Conservation (phyloP, 2,113 vertebrate species). For the Oreochromis tanganicae region DNA sequence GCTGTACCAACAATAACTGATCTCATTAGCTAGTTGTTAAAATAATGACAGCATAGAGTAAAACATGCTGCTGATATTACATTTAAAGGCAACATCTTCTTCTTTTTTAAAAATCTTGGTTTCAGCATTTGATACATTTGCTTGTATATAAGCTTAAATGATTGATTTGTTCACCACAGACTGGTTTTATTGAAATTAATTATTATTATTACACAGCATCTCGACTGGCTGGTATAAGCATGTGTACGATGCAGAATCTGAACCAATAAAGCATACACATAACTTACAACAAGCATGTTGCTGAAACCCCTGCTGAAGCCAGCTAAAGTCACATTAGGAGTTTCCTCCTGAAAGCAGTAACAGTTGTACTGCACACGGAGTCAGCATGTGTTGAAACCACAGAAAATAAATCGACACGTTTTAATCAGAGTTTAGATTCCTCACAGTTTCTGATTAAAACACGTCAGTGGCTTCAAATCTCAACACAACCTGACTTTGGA, state of each 20-base stretch:
- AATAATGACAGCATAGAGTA: not conserved
- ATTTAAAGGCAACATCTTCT: not conserved
- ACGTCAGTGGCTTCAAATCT: not conserved
- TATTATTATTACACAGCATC: not conserved
- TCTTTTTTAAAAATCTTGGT: not conserved
- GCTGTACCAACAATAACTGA: not conserved
- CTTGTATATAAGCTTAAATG: not conserved
- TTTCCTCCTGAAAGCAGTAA: not conserved
- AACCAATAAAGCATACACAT: not conserved
- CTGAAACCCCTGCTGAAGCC: not conserved
- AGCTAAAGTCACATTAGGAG: not conserved
- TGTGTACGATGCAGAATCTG: not conserved
- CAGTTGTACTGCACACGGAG: not conserved
- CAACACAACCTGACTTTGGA: not conserved
- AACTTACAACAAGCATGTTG: not conserved
- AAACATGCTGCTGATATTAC: not conserved
- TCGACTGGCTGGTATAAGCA: not conserved
- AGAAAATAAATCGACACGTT: not conserved
- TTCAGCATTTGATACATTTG: not conserved
- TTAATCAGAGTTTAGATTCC: not conserved
- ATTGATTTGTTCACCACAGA: not conserved
- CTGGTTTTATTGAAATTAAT: not conserved
- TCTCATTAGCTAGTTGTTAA: not conserved
- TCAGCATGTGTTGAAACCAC: not conserved
- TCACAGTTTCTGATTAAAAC: not conserved